These are phyloP conservation scores for Plemyria rubiginata DNA, from an alignment of 2,888 invertebrate genomes.

Conservation along the genomic window DNA sequence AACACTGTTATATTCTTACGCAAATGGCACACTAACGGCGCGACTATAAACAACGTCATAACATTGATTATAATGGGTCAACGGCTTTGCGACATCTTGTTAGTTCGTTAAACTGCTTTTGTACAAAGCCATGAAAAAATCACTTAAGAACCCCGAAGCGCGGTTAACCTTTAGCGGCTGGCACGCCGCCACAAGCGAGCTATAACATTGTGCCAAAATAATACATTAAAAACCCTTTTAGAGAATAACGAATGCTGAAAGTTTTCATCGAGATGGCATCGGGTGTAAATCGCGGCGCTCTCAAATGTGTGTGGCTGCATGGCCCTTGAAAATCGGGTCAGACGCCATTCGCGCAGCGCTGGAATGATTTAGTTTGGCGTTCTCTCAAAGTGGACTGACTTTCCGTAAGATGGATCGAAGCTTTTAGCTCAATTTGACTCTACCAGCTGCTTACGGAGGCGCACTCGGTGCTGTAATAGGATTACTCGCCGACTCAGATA, in stretches of 20 bases:
- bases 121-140: constrained; percentile 70
- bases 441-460: constrained; percentile 68
- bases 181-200: constrained; percentile 67
- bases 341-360: constrained; percentile 57
- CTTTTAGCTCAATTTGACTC: constrained; percentile 78
- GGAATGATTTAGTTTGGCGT: constrained; percentile 72
- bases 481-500: constrained; percentile 61
- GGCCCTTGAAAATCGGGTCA: constrained; percentile 71
- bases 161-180: constrained; percentile 75
- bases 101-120: constrained; percentile 74
- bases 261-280: constrained; percentile 59
- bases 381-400: constrained; percentile 75
- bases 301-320: constrained; percentile 54
- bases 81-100: constrained; percentile 73
- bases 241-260: constrained; percentile 67
- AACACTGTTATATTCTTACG: constrained; percentile 49
- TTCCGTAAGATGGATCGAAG: constrained; percentile 76
- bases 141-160: constrained; percentile 74
- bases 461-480: constrained; percentile 59
- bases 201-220: constrained; percentile 78
- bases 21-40: constrained; percentile 60
- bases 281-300: constrained; percentile 54
- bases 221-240: constrained; percentile 77
- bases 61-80: constrained; percentile 74
- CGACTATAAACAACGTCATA: constrained; percentile 68